Percentiles rank a stretch among this genome's conserved stretches.
These are phyloP conservation scores for Abscondita cerata DNA, from an alignment of 2,888 invertebrate genomes.

Conservation along the genomic window DNA sequence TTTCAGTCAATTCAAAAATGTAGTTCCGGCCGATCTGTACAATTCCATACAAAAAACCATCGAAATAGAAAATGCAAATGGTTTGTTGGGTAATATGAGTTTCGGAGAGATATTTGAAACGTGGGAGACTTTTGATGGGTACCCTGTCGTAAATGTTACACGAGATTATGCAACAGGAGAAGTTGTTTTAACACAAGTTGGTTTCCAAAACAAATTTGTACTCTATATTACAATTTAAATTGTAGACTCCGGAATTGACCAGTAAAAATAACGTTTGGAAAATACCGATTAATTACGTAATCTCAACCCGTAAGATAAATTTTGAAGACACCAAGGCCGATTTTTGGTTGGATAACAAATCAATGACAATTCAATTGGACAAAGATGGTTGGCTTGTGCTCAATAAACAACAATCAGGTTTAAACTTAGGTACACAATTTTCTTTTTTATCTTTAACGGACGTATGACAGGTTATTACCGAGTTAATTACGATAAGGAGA, in stretches of 20 bases:
- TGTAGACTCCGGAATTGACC: background rate
- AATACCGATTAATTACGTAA: slow-evolving; percentile 22
- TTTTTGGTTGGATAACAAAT: slow-evolving; percentile 29
- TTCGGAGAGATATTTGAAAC: background rate
- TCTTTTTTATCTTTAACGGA: background rate
- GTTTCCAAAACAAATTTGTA: too few relatives aligned
- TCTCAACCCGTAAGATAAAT: background rate
- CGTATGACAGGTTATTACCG: slow-evolving; percentile 68
- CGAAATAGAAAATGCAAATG: background rate
- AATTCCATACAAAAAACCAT: background rate
- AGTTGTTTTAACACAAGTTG: background rate
- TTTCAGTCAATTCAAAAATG: background rate
- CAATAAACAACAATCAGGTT: slow-evolving; percentile 28
- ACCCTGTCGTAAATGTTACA: slow-evolving; percentile 24
- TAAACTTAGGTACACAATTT: background rate
- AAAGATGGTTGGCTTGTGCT: slow-evolving; percentile 54
- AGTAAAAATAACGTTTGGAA: slow-evolving; percentile 7
- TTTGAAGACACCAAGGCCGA: slow-evolving; percentile 20
- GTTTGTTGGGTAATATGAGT: slow-evolving; percentile 1
- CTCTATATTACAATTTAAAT: too few relatives aligned
- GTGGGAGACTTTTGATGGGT: slow-evolving; percentile 21
- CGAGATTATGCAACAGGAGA: background rate
- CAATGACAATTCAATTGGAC: background rate
- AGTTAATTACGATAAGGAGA: slow-evolving; percentile 72
- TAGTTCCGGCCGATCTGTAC: background rate